Conservation (phyloP, 2,797 vertebrate species). For the Bovichtus diacanthus region DNA sequence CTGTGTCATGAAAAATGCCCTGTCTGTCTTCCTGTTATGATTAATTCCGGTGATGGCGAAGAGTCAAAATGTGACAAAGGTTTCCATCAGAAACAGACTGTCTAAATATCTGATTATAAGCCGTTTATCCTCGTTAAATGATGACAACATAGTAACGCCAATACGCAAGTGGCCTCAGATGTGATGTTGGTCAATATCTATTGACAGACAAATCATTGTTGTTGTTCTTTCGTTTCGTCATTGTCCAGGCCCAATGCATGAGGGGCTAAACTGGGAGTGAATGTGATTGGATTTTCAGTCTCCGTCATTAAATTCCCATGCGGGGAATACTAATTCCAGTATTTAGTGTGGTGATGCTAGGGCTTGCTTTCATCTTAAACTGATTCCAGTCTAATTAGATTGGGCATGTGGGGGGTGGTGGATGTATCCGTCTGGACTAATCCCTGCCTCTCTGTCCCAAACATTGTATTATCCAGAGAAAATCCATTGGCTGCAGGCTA, state of each 20-base stretch:
- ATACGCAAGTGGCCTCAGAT: constrained; percentile 81
- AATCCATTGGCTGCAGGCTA: constrained; percentile 86
- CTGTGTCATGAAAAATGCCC: constrained; percentile 20
- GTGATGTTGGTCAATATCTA: constrained; percentile 84
- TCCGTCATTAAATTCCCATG: constrained; percentile 88
- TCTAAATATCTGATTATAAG: constrained; percentile 83
- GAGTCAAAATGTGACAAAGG: constrained; percentile 66
- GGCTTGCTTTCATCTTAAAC: constrained; percentile 89
- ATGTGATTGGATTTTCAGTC: constrained; percentile 87
- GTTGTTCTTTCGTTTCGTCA: constrained; percentile 83
- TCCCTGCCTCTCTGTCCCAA: constrained; percentile 87
- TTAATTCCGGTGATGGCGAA: constrained; percentile 21
- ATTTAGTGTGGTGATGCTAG: constrained; percentile 87
- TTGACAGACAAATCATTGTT: constrained; percentile 86
- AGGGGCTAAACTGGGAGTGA: constrained; percentile 82
- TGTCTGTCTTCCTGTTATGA: constrained; percentile 9
- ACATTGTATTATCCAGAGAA: constrained; percentile 89
- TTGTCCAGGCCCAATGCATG: constrained; percentile 79
- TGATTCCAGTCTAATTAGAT: constrained; percentile 90
- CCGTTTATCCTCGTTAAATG: constrained; percentile 84
- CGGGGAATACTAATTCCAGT: constrained; percentile 90
- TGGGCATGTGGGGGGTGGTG: constrained; percentile 87
- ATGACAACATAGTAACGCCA: constrained; percentile 80
- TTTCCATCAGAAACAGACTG: constrained; percentile 75
- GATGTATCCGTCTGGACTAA: constrained; percentile 87